A percentile compares a stretch with the other conserved stretches of the same genome.
Conservation (phyloP, 2,797 vertebrate species). For the Takifugu rubripes region DNA sequence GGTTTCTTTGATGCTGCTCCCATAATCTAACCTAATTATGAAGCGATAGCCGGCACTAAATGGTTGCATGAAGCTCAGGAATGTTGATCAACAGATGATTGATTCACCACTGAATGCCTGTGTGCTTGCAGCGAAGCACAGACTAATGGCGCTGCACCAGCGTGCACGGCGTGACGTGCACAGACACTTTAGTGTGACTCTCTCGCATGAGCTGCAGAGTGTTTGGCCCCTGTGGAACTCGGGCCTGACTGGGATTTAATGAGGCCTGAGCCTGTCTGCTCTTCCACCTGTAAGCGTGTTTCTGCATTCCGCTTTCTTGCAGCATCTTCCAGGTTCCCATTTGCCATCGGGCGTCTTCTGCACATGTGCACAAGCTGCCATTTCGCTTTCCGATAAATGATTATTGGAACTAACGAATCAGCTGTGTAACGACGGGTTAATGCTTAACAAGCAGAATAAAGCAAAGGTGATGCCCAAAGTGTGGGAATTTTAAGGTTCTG, state of each 20-base stretch:
- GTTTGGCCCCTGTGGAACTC: constrained; percentile 44
- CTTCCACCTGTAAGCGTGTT: constrained; percentile 43
- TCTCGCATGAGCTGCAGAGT: constrained; percentile 23
- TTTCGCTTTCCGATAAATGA: neutral
- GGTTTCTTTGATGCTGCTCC: neutral
- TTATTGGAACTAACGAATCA: constrained; percentile 6
- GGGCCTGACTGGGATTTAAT: constrained; percentile 56
- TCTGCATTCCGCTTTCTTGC: constrained; percentile 32
- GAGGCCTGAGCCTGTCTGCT: constrained; percentile 47
- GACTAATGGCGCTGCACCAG: constrained; percentile 7
- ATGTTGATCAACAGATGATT: constrained; percentile 64
- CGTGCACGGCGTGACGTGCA: neutral
- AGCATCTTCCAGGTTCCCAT: constrained; percentile 12
- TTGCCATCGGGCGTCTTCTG: constrained; percentile 10
- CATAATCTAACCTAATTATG: neutral
- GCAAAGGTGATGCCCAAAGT: constrained; percentile 1
- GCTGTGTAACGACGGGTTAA: neutral
- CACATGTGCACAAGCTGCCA: constrained; percentile 1
- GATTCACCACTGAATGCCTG: constrained; percentile 16
- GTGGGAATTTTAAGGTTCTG: constrained; percentile 2
- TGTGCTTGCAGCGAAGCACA: constrained; percentile 12
- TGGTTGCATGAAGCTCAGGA: constrained; percentile 51
- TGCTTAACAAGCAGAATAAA: neutral
- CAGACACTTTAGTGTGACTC: constrained; percentile 8
- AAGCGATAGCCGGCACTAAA: neutral